Evolutionary conservation across 2,113 vertebrate genomes (phyloP), one percentile per base, ranked within the genome.

Genomic region (Scolopax mira): DNA sequence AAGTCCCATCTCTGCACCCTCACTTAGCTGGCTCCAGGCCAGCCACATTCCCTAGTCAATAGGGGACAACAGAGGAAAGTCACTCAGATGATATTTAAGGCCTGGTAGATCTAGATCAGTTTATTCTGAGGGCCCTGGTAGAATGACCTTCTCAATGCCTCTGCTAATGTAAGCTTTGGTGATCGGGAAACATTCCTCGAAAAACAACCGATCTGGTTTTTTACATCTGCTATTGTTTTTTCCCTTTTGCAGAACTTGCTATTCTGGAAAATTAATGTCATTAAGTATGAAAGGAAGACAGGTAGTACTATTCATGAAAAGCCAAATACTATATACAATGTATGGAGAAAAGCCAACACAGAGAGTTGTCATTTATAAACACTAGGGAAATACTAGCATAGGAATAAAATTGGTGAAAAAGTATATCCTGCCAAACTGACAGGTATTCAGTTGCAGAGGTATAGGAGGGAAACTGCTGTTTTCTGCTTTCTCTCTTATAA

Each of bases 391-490:
- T 74, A 74, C 51, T 85, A 88, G 17, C 37, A 73, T 21, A 51
- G 35, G 24, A 91, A 89, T 83, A 85, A 89, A 94, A 94, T 25
- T 83, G 35, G 28, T 67, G 69, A 61, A 89, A 95, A 95, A 89
- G 46, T 93, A 71, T 11, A 88, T 75, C 55, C 60, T 94, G 89
- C 60, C 94, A 89, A 85, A 77, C 22, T 89, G 71, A 70, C 49
- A 75, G 27, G 18, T 73, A 70, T 83, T 78, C 65, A 62, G 51
- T 85, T 66, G 27, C 24, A 37, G 44, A 88, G 83, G 10, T 51
- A 60, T 33, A 78, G 30, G 13, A 88, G 11, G 10, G 5, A 79
- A 93, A 88, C 30, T 48, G 48, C 33, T 52, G 12, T 2, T 80
- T 94, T 61, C 54, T 95, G 18, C 48, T 89, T 92, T 89, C 37